Conservation (phyloP, 2,888 invertebrate genomes). For the Choristoneura rosaceana region DNA sequence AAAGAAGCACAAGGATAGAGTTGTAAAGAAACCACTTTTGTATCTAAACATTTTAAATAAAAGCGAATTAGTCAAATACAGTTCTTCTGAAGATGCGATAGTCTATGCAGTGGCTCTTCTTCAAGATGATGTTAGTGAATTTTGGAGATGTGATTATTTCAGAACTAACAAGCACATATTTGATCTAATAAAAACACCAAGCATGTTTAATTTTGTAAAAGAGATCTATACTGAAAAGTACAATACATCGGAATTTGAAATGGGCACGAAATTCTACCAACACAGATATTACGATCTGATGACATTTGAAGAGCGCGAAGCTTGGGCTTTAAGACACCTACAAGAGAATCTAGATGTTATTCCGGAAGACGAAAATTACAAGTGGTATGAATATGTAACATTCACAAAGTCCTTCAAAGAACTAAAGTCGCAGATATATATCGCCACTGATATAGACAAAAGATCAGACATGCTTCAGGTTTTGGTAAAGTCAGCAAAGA, state of each 20-base stretch:
- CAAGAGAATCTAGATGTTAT: conserved; percentile 55
- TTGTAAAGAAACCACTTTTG: conserved; percentile 16
- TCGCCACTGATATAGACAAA: conserved; percentile 50
- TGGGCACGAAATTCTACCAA: conserved; percentile 52
- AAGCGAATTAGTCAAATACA: conserved; percentile 49
- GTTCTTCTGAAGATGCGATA: conserved; percentile 57
- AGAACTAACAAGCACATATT: conserved; percentile 53
- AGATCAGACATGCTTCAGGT: conserved; percentile 55
- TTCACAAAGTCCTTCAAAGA: conserved; percentile 59
- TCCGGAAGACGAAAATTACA: conserved; percentile 55
- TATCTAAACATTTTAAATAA: conserved; percentile 19
- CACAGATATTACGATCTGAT: conserved; percentile 54
- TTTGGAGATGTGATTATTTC: conserved; percentile 58
- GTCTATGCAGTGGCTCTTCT: conserved; percentile 52
- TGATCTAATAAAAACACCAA: conserved; percentile 54
- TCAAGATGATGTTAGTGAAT: conserved; percentile 49
- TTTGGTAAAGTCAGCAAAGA: conserved; percentile 57
- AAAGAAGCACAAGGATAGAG: conserved; percentile 26
- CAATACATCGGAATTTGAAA: conserved; percentile 58
- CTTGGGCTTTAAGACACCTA: conserved; percentile 64
- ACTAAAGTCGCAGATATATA: conserved; percentile 56
- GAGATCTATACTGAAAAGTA: conserved; percentile 57
- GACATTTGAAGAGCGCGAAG: conserved; percentile 57
- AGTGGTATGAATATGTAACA: conserved; percentile 64
- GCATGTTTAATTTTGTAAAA: conserved; percentile 57